phyloP scores from a whole-genome alignment of 2,888 invertebrate species.

The Heteromyza rotundicornis region DNA sequence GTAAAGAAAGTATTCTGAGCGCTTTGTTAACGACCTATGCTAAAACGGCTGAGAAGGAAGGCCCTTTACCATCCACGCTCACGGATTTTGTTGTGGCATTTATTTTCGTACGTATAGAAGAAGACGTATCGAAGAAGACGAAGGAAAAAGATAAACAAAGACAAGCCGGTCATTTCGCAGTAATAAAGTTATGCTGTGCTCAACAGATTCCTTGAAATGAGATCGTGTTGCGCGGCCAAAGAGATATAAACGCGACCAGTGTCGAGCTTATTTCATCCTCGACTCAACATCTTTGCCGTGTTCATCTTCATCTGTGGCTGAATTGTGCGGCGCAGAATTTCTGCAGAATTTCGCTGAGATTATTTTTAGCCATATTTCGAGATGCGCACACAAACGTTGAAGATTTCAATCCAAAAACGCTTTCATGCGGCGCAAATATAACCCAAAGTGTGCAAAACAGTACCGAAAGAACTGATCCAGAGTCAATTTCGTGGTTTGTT shows the following conservation, averaged over 20 bases:
- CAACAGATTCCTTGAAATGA: constrained; percentile 28
- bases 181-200: constrained; percentile 32
- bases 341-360: constrained; percentile 2
- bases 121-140: constrained; percentile 8
- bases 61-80: constrained; percentile 7
- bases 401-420: not conserved
- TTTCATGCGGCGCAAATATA: not conserved
- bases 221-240: constrained; percentile 1
- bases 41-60: not conserved
- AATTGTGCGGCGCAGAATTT: not conserved
- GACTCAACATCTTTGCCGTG: no score
- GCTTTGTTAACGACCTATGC: constrained; percentile 7
- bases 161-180: constrained; percentile 31
- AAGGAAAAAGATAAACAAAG: not conserved
- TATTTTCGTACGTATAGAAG: constrained; percentile 20
- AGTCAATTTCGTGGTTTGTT: not conserved
- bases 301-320: not conserved
- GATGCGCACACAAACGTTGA: no score
- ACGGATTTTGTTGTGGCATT: no score
- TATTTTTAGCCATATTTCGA: not conserved
- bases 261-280: no score
- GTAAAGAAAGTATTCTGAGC: no score
- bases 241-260: constrained; percentile 11
- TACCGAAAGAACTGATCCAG: no score
- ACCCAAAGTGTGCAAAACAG: no score